Base-by-base conservation (phyloP, 2,113 vertebrate species). In the Bungarus multicinctus region DNA sequence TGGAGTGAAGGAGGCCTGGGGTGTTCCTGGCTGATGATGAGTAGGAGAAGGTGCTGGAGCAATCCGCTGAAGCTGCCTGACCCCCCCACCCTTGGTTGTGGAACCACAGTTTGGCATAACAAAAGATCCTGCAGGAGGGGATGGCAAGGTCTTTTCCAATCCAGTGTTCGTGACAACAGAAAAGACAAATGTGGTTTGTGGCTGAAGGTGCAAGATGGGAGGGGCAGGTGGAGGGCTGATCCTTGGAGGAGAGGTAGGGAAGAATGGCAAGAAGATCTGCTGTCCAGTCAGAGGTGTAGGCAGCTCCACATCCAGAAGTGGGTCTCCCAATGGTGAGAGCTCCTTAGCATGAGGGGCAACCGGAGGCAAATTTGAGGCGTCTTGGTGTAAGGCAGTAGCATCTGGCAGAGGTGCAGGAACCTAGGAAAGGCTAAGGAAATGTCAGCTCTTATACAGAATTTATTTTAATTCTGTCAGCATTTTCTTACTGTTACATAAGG, bases 191-290 rank as follows among this genome's bases (percentile, higher is more conserved):
- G 93, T 6, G 6, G 58, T 55, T 50, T 92, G 93, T 22, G 89
- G 89, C 30, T 88, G 93, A 10, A 91, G 18, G 2, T 81, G 91
- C 85, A 88, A 55, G 58, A 50, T 18, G 0, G 89, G 23, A 55
- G 89, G 22, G 3, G 22, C 14, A 18, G 88, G 57, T 2, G 88
- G 81, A 4, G 91, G 88, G 53, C 89, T 90, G n/a, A 57, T 74
- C 89, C 89, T 74, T 54, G 12, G 30, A 7, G 91, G 93, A 45
- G 93, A 94, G 14, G 85, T 92, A 11, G 91, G 93, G 60, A 94
- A 94, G 85, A 92, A 60, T 12, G 93, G 93, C 91, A 94, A n/a
- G 89, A 92, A 94, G 43, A 89, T 94, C 89, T 90, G 91, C 30
- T 94, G 91, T 88, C 60, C 93, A 10, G 74, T 90, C 43, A 92